phyloP scores from a whole-genome alignment of 92 coral and sea anemone species.

The Epizoanthus illoricatus region DNA sequence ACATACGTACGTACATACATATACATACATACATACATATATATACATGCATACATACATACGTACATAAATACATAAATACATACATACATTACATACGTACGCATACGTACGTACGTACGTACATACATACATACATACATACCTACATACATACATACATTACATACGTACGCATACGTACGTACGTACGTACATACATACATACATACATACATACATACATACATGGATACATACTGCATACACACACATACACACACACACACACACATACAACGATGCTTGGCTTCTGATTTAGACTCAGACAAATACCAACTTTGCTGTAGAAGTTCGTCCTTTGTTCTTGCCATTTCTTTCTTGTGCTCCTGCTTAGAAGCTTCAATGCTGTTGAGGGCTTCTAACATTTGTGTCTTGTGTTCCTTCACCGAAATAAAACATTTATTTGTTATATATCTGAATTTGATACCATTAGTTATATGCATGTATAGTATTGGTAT shows the following conservation, averaged over 20 bases:
- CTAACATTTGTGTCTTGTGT: conserved; percentile 82
- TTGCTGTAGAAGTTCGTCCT: conserved; percentile 75
- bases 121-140: no score
- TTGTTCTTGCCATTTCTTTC: conserved; percentile 65
- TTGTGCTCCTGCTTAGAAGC: conserved; percentile 73
- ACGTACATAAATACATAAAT: no score
- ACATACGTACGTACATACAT: no score
- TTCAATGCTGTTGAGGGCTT: conserved; percentile 73
- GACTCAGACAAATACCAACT: conserved; percentile 47
- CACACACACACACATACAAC: no score
- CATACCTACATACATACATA: neutral
- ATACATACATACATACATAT: no score
- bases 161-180: neutral
- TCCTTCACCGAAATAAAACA: conserved; percentile 45
- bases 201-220: neutral
- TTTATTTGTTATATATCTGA: no score
- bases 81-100: no score
- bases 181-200: neutral
- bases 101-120: no score
- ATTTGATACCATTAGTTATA: no score
- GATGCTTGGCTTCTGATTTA: neutral
- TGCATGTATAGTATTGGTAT: no score
- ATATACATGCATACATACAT: no score
- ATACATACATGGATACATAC: neutral
- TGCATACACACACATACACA: neutral